Evolutionary conservation across 2,113 vertebrate genomes (phyloP).

Genomic region (Patagioenas fasciata): DNA sequence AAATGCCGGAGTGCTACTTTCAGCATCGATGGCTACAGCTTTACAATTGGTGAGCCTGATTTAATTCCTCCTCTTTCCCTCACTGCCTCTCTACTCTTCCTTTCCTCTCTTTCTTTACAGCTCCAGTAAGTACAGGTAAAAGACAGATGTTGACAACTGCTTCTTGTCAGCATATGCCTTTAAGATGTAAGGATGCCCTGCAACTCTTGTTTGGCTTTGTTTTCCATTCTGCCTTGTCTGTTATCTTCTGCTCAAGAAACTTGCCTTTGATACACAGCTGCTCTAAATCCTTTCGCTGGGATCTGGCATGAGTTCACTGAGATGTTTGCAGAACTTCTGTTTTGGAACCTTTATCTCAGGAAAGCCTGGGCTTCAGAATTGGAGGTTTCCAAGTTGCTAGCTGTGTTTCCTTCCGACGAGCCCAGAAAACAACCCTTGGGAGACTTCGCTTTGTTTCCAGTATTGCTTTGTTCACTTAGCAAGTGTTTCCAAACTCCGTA

Average conservation of each 20-base stretch:
- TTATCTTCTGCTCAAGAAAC: neutral
- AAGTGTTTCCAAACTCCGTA: neutral
- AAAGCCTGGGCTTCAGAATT: neutral
- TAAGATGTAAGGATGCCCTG: neutral
- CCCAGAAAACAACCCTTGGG: neutral
- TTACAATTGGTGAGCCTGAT: slow-evolving; percentile 90
- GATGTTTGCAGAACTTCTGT: neutral
- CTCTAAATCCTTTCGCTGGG: neutral
- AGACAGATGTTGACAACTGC: neutral
- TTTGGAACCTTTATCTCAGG: neutral
- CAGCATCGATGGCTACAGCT: slow-evolving; percentile 96
- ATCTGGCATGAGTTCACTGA: neutral
- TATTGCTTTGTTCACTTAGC: neutral
- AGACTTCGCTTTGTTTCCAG: neutral
- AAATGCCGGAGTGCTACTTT: slow-evolving; percentile 94
- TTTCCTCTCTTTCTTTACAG: neutral
- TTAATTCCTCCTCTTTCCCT: neutral
- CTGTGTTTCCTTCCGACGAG: neutral
- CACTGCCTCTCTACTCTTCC: neutral
- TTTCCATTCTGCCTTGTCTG: neutral
- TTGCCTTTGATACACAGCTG: neutral
- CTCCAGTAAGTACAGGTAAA: neutral
- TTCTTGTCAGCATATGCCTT: neutral
- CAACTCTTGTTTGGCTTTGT: neutral
- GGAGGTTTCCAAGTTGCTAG: neutral